Evolutionary conservation across 2,888 invertebrate species (phyloP).

Genomic region (Lymantria dispar): DNA sequence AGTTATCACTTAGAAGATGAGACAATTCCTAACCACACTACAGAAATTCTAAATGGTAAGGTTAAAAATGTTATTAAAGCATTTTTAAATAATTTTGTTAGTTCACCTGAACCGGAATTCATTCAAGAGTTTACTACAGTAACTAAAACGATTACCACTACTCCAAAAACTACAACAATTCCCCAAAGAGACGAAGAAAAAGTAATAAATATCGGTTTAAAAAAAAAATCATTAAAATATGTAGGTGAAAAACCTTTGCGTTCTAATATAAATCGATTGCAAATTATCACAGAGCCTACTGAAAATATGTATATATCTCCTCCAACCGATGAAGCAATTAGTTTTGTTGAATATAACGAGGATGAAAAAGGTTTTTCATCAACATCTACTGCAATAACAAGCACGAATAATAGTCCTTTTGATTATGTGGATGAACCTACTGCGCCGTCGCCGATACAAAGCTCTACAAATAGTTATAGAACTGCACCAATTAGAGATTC

Average conservation of each 20-base stretch:
- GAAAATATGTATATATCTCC: constrained; percentile 37
- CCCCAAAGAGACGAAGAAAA: constrained; percentile 41
- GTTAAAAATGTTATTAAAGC: constrained; percentile 68
- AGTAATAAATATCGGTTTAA: constrained; percentile 65
- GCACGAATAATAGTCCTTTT: constrained; percentile 41
- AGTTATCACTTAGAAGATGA: constrained; percentile 67
- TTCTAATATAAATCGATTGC: constrained; percentile 53
- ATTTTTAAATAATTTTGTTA: constrained; percentile 59
- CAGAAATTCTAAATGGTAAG: constrained; percentile 65
- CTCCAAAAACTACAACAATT: constrained; percentile 29
- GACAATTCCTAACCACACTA: constrained; percentile 60
- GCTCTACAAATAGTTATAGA: constrained; percentile 40
- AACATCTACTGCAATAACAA: constrained; percentile 42
- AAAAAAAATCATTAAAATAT: constrained; percentile 57
- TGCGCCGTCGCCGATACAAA: constrained; percentile 41
- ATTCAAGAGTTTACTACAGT: constrained; percentile 19
- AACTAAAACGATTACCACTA: constrained; percentile 34
- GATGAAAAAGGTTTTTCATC: constrained; percentile 42
- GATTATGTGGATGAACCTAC: constrained; percentile 39
- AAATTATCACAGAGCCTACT: constrained; percentile 63
- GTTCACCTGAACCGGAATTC: constrained; percentile 37
- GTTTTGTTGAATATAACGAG: constrained; percentile 26
- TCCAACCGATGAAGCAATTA: constrained; percentile 29
- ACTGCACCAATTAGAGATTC: constrained; percentile 37
- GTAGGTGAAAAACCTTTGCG: constrained; percentile 54